Evolutionary conservation across 35 echinoderm and acorn worm genomes (phyloP), one percentile per base, ranked within the genome.

Genomic region (Ptychodera flava): DNA sequence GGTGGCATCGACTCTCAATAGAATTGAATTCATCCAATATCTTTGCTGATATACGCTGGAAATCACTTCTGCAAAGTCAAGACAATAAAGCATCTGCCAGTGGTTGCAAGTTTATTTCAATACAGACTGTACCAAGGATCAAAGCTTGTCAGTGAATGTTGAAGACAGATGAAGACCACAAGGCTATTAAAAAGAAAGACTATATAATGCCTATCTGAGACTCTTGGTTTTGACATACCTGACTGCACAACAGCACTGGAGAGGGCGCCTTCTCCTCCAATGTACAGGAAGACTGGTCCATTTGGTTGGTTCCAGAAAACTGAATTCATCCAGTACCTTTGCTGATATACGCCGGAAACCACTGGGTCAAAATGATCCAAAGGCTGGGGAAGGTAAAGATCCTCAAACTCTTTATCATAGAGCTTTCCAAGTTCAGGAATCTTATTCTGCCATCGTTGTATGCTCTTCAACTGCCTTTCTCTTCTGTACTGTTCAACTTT

Each of bases 311-410:
- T 84, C 88, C 88, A 90, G 75, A 36, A 90, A 31, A 79, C 29
- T 14, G 53, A 31, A 84, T 78, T 38, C 0, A 90, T 76, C 32
- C 78, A 85, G 77, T 84, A 90, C n/a, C 28, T 77, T 31, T 90
- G 88, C 2, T 37, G 29, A 34, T 52, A 84, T 76, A 64, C 31
- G 84, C 27, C 30, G 22, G 78, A 87, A n/a, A 91, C 90, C 79
- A 87, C 14, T 36, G 90, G 85, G 35, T 91, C 90, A 91, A 91
- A 91, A 31, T 91, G 90, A 37, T 87, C 85, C 38, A 91, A 38
- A 0, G 90, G 85, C 78, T 91, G 90, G 14, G 29, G 29, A 31
- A 91, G 78, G 33, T 78, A 37, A 22, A 27, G 34, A 2, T 34
- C 82, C 22, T 64, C 45, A 37, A 30, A 37, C 45, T 64, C 45